phyloP scores from a whole-genome alignment of 1,140 invertebrate species.

The Cotesia chilonis region DNA sequence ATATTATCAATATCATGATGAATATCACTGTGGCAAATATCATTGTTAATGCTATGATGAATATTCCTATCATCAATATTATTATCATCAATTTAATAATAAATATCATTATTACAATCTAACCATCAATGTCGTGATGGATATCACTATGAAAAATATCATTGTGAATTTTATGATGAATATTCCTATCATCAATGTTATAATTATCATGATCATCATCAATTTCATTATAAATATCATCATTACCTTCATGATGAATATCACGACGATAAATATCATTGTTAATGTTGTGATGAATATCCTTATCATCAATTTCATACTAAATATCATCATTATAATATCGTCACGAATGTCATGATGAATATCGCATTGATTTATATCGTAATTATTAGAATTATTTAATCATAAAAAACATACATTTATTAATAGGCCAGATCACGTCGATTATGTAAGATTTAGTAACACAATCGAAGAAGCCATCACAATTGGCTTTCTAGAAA shows the following conservation, averaged over 20 bases:
- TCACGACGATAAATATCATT: background rate
- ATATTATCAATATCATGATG: no score
- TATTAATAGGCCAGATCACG: slow-evolving; percentile 52
- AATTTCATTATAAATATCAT: background rate
- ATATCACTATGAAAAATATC: no score
- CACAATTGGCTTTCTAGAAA: slow-evolving; percentile 70
- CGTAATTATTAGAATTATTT: background rate
- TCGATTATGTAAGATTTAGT: slow-evolving; percentile 74
- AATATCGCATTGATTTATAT: background rate
- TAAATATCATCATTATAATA: background rate
- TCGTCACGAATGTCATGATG: background rate
- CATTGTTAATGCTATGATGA: no score
- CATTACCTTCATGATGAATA: background rate
- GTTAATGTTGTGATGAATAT: background rate
- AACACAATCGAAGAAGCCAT: slow-evolving; percentile 73
- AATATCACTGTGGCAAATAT: no score
- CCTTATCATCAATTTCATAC: background rate
- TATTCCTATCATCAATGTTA: background rate
- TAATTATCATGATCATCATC: background rate
- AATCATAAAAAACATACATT: background rate
- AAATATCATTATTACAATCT: no score
- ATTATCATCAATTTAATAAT: no score
- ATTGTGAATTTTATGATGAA: background rate
- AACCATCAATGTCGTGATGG: no score
- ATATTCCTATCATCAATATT: no score